Percentiles rank a stretch among this genome's conserved stretches.
Evolutionary conservation across 2,113 vertebrate species (phyloP).

Genomic region (Cichladusa arquata): DNA sequence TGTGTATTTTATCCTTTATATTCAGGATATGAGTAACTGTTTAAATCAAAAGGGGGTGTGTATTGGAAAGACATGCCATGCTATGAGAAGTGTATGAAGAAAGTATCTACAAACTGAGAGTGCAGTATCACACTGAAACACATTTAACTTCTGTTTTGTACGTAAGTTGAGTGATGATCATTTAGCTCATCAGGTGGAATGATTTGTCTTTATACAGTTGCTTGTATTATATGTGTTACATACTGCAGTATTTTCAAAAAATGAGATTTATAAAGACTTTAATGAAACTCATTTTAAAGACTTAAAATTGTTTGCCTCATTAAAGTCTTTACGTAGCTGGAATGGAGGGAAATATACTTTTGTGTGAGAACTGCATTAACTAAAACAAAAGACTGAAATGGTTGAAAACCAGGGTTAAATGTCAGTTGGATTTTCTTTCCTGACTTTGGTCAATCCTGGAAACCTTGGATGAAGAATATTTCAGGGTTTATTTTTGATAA

Average conservation of each 20-base stretch:
- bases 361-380: neutral
- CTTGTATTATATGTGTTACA: neutral
- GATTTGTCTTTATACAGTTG: neutral
- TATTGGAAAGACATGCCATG: neutral
- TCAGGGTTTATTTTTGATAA: slow-evolving; percentile 31
- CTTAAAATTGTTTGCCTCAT: neutral
- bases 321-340: neutral
- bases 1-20: neutral
- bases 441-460: neutral
- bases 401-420: neutral
- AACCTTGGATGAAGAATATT: neutral
- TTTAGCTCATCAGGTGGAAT: neutral
- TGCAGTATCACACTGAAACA: neutral
- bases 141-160: neutral
- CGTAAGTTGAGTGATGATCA: neutral
- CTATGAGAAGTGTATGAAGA: neutral
- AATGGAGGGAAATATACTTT: neutral
- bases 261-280: neutral
- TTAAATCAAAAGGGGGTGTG: neutral
- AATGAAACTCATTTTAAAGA: neutral
- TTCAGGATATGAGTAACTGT: neutral
- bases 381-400: neutral
- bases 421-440: neutral
- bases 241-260: neutral
- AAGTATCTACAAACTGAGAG: neutral